Base-by-base conservation (phyloP, 2,888 invertebrate genomes). In the Rhagophthalmus giganteus region DNA sequence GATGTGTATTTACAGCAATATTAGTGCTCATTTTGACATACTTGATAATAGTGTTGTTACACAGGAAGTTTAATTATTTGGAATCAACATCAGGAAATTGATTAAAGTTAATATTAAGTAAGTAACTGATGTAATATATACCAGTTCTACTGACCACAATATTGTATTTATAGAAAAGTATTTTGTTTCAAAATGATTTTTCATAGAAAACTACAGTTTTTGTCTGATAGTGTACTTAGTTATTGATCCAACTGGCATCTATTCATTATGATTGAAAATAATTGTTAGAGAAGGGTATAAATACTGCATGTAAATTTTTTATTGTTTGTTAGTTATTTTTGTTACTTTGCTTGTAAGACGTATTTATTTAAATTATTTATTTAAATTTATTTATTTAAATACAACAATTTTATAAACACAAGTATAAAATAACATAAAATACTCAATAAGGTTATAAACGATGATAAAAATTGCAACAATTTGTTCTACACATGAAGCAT, bases 1-100 rank as follows among this genome's bases (percentile, higher is more conserved):
- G 73, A 59, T 74, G 72, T 56, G 64, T 72, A 54, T 72, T 74
- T 56, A 74, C 74, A 1, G 59, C 67, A 26, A 68, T 70, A 28
- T 58, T 74, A 34, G 58, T 71, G 48, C 56, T 74, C 24, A 68
- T 73, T 41, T 63, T 74, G 35, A 62, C 68, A 2, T 74, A 72
- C 60, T 58, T 74, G 54, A 68, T 74, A 34, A 60, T 73, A 30
- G 64, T 74, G 41, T 58, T 74, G 53, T 58, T 74, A 44, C 69
- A 73, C 53, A 68, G 69, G 65, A 74, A 74, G 58, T 71, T 70
- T 54, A 67, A 73, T 59, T 68, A 71, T 58, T 61, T 66, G 26
- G 46, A 42, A 42, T 32, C 46, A 2, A 54, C 49, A 33, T 16
- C 54, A 35, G 54, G 54, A 41, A 46, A 57, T n/a, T 44, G 30